Conservation (phyloP, 1,140 invertebrate species). For the Andricus grossulariae region DNA sequence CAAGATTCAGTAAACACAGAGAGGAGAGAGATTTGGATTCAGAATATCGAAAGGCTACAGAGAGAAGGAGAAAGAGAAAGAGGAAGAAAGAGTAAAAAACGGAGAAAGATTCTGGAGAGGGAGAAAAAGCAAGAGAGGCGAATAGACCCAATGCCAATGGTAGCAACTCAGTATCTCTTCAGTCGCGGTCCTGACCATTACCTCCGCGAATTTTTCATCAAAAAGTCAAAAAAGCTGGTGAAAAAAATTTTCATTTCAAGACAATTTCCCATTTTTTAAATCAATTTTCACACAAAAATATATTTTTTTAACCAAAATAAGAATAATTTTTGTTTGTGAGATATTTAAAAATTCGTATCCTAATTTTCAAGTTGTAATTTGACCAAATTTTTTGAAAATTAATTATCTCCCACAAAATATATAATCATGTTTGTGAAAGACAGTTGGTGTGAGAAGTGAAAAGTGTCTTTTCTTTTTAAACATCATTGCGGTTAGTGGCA, state of each 20-base stretch:
- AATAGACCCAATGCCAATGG: constrained; percentile 70
- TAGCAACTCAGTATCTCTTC: constrained; percentile 72
- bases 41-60: constrained; percentile 54
- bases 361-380: no score
- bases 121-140: constrained; percentile 50
- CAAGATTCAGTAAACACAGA: constrained; percentile 57
- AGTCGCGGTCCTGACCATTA: constrained; percentile 65
- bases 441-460: neutral
- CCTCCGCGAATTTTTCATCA: constrained; percentile 50
- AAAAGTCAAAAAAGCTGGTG: neutral
- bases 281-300: neutral
- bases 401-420: no score
- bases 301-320: no score
- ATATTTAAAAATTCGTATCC: no score
- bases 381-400: no score
- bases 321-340: no score
- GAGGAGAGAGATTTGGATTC: constrained; percentile 53
- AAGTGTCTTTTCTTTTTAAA: neutral
- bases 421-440: no score
- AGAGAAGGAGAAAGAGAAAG: constrained; percentile 44
- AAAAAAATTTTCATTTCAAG: constrained; percentile 31
- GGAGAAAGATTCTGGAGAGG: constrained; percentile 25
- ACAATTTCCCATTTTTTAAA: neutral
- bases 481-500: no score
- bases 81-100: constrained; percentile 44